These are phyloP conservation scores for Acrocephalus scirpaceus DNA, from an alignment of 2,797 vertebrate genomes.

Conservation along the genomic window DNA sequence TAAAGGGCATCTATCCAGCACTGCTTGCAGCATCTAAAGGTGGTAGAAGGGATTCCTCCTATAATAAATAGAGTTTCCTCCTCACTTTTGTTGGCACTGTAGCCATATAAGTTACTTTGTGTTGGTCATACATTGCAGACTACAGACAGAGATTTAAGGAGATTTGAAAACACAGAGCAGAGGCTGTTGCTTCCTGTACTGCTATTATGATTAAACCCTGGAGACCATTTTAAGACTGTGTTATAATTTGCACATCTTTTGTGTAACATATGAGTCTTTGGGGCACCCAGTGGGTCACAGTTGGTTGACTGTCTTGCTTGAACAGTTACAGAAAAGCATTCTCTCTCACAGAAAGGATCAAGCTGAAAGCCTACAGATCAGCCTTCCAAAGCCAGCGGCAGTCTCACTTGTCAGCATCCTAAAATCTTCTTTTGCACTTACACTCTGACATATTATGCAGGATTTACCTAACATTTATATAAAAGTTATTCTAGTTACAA, in stretches of 20 bases:
- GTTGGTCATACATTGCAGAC: neutral
- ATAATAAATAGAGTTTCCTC: neutral
- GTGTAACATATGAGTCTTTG: neutral
- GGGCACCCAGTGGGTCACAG: neutral
- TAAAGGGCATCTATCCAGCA: neutral
- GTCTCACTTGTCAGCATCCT: neutral
- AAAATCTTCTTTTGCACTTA: neutral
- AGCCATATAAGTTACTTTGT: neutral
- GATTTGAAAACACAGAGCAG: neutral
- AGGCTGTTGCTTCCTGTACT: neutral
- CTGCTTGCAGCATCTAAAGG: neutral
- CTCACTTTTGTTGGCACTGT: neutral
- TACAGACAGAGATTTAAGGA: neutral
- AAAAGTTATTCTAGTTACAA: neutral
- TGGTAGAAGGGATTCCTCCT: neutral
- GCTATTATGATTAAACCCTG: conserved; percentile 30
- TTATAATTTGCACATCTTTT: conserved; percentile 42
- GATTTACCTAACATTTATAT: neutral
- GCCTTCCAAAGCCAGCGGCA: neutral
- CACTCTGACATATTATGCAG: neutral
- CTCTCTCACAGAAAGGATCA: neutral
- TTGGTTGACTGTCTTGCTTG: neutral
- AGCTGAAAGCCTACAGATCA: neutral
- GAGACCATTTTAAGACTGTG: conserved; percentile 24
- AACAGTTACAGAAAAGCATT: neutral